Evolutionary conservation across 2,888 invertebrate genomes (phyloP), one percentile per base, ranked within the genome.

Genomic region (Eretmocerus hayati): DNA sequence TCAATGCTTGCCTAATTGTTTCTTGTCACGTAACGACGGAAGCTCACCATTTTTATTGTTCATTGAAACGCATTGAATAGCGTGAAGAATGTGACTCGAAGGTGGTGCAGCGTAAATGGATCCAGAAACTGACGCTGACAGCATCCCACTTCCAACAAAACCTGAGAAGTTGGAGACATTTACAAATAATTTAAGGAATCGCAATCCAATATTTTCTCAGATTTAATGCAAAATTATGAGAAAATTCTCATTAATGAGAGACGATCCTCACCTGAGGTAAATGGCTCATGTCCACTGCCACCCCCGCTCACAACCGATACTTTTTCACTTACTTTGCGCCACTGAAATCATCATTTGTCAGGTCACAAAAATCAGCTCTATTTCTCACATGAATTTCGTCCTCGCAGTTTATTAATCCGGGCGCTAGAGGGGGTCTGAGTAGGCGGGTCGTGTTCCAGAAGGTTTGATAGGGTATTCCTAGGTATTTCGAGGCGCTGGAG

Each of bases 281-380:
- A 71, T 0, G 91, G 90, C 66, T 92, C 90, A 64, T 90, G 89
- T 0, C 91, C 90, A 2, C 87, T 85, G 2, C 89, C 87, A 2
- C 91, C 90, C 2, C 91, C 92, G 38, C 84, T 82, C 5, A 90
- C 71, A 33, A 78, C 59, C 19, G 79, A 78, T 36, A 79, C 81
- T 64, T 72, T 68, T 26, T 58, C 26, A 16, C 15, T 23, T 6
- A 53, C 48, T 38, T 57, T 22, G 36, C 53, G 55, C 55, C 60
- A 61, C 66, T 67, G 35, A 38, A 61, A 52, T 43, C n/a, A n/a
- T n/a, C n/a, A n/a, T n/a, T n/a, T n/a, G n/a, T n/a, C n/a, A n/a
- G n/a, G n/a, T n/a, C n/a, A n/a, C n/a, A n/a, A n/a, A n/a, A n/a
- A n/a, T n/a, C n/a, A n/a, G n/a, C n/a, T n/a, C n/a, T n/a, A n/a